Evolutionary conservation across 2,113 vertebrate species (phyloP).

Genomic region (Megaceryle torquata): DNA sequence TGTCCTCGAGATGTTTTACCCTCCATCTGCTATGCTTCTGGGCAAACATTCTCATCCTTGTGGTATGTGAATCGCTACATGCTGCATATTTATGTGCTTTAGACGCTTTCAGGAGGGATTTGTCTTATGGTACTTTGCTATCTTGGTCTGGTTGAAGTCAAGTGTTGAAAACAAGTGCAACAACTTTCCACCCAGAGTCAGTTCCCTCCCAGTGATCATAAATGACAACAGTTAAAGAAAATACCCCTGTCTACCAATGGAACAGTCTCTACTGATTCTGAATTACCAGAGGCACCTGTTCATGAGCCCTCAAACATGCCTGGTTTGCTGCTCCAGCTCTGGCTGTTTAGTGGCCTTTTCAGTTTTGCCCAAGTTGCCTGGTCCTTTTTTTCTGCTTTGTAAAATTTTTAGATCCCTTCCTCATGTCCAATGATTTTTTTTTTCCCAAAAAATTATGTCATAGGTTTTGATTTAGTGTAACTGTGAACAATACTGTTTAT

Average conservation of each 20-base stretch:
- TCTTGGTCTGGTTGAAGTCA: not conserved
- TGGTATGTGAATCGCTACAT: not conserved
- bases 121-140: not conserved
- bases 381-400: not conserved
- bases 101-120: not conserved
- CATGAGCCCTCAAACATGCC: not conserved
- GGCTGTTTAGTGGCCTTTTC: not conserved
- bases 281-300: not conserved
- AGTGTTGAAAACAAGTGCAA: not conserved
- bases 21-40: not conserved
- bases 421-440: not conserved
- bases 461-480: not conserved
- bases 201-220: not conserved
- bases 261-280: not conserved
- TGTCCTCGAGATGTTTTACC: slow-evolving; percentile 31
- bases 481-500: not conserved
- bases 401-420: not conserved
- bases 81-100: not conserved
- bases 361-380: not conserved
- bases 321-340: not conserved
- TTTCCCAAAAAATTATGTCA: not conserved
- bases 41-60: not conserved
- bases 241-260: not conserved
- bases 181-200: not conserved
- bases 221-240: not conserved